A percentile compares a stretch with the other conserved stretches of the same genome.
These are phyloP conservation scores for Ruditapes philippinarum DNA, from an alignment of 1,140 invertebrate species.

Conservation along the genomic window DNA sequence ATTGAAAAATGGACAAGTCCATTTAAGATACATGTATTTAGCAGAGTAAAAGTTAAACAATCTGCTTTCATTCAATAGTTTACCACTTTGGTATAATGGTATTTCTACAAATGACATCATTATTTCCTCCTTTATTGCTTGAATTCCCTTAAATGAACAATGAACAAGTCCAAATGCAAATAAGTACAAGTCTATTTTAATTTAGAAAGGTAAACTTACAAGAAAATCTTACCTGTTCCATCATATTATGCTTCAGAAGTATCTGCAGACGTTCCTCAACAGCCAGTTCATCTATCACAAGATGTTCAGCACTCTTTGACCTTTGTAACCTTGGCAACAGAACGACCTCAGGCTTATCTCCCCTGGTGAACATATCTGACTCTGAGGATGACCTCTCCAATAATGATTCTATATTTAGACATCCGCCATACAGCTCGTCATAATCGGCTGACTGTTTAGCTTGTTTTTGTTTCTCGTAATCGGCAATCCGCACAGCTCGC, in stretches of 20 bases:
- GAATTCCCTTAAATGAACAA: no score
- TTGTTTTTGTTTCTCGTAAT: slow-evolving; percentile 58
- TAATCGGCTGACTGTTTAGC: slow-evolving; percentile 48
- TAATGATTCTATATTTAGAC: slow-evolving; percentile 71
- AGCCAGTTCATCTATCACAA: slow-evolving; percentile 68
- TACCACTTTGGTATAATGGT: no score
- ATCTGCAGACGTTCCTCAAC: slow-evolving; percentile 68
- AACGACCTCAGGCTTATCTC: slow-evolving; percentile 44
- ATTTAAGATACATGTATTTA: no score
- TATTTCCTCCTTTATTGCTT: no score
- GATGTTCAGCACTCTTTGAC: slow-evolving; percentile 53
- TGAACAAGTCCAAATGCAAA: no score
- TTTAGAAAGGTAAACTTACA: no score
- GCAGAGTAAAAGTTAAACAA: no score
- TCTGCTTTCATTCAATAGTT: no score
- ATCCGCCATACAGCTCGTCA: slow-evolving; percentile 69
- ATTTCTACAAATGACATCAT: no score
- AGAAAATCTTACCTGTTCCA: slow-evolving; percentile 72
- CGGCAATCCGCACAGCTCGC: slow-evolving; percentile 10
- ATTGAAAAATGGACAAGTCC: no score
- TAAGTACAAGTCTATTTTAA: no score
- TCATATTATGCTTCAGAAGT: slow-evolving; percentile 66
- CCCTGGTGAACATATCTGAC: slow-evolving; percentile 72
- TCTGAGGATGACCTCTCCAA: slow-evolving; percentile 77
- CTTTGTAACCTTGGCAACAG: slow-evolving; percentile 64